These are phyloP conservation scores for Sapajus apella DNA, from an alignment of 2,113 vertebrate genomes.

Conservation along the genomic window DNA sequence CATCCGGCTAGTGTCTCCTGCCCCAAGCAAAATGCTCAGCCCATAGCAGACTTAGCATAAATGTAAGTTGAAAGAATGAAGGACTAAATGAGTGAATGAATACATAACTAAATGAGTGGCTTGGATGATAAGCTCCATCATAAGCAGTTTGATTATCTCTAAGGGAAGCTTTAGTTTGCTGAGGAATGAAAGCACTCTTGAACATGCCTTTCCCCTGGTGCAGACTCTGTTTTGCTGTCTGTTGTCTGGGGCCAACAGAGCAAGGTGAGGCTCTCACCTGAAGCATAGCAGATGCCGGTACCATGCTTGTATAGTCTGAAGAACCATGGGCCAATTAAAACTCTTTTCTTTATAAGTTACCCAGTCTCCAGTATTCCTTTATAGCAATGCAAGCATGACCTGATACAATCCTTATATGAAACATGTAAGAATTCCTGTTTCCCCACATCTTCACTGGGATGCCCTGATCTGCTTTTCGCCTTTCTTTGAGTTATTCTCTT, in stretches of 20 bases:
- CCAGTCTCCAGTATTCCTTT: too few relatives aligned
- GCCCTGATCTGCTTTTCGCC: fast-evolving
- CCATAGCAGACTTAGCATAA: neutral
- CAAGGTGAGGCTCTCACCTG: too few relatives aligned
- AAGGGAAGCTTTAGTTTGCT: neutral
- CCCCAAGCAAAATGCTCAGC: neutral
- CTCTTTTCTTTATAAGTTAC: too few relatives aligned
- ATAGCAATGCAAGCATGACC: too few relatives aligned
- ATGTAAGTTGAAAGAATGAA: neutral
- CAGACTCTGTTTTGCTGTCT: neutral
- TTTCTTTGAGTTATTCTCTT: neutral
- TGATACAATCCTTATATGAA: neutral
- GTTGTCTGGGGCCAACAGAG: too few relatives aligned
- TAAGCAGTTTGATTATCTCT: too few relatives aligned
- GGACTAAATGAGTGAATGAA: neutral
- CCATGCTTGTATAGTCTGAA: too few relatives aligned
- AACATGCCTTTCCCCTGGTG: neutral
- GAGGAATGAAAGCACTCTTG: neutral
- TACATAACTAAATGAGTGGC: neutral
- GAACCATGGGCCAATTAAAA: too few relatives aligned
- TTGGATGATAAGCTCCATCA: fast-evolving
- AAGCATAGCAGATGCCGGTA: too few relatives aligned
- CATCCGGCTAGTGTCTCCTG: neutral
- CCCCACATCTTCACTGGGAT: too few relatives aligned
- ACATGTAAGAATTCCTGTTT: fast-evolving